Percentiles rank a stretch among this genome's conserved stretches.
These are phyloP conservation scores for Agapornis canus DNA, from an alignment of 2,797 vertebrate species.

Conservation along the genomic window DNA sequence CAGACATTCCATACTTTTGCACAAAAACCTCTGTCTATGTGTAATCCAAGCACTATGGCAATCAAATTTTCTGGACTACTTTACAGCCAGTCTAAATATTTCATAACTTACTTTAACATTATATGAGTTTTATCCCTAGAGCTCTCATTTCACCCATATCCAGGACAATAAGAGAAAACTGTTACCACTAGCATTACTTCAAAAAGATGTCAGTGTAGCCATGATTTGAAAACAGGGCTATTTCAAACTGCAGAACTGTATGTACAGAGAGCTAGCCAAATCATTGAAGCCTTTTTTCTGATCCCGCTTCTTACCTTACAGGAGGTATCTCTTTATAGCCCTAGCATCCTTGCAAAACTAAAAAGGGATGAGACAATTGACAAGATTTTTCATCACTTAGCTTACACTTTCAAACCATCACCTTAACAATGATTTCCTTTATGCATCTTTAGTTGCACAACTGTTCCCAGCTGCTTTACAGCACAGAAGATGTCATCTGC, in stretches of 20 bases:
- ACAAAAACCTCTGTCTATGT: background rate
- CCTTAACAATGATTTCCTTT: conserved; percentile 15
- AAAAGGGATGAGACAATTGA: background rate
- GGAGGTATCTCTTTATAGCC: background rate
- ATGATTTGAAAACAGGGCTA: background rate
- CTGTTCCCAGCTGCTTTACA: background rate
- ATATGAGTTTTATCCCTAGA: background rate
- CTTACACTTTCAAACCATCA: background rate
- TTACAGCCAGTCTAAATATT: background rate
- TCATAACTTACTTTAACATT: background rate
- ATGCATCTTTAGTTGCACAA: conserved; percentile 3
- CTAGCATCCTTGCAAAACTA: background rate
- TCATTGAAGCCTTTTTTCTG: background rate
- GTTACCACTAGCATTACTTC: background rate
- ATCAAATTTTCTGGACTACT: background rate
- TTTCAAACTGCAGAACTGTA: background rate
- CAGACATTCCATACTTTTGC: background rate
- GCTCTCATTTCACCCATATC: background rate
- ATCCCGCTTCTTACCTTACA: background rate
- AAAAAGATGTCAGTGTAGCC: background rate
- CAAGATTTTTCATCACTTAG: conserved; percentile 4
- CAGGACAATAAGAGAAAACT: background rate
- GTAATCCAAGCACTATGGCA: background rate
- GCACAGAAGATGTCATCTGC: conserved; percentile 7
- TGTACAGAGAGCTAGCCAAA: background rate